A percentile compares a stretch with the other conserved stretches of the same genome.
Evolutionary conservation across 30 jellyfish, hydroid and myxozoan genomes (phyloP).

Genomic region (Aurelia sp.): DNA sequence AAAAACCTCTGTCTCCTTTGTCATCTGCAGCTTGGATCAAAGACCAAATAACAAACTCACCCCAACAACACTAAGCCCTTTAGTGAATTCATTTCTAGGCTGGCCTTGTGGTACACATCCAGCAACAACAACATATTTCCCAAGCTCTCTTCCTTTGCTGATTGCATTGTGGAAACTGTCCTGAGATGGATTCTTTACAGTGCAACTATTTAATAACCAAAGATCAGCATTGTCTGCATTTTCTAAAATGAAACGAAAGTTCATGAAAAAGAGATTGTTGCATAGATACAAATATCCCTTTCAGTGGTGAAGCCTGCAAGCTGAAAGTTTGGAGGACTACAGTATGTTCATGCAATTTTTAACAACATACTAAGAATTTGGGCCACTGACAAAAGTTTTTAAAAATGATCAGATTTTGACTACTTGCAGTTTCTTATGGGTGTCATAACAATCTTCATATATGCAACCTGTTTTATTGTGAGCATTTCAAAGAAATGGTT

Average conservation of each 20-base stretch:
- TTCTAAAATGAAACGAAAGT: conserved; percentile 39
- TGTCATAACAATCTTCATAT: too few species aligned
- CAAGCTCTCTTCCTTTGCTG: conserved; percentile 76
- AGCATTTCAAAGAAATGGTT: too few species aligned
- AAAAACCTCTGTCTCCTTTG: not conserved
- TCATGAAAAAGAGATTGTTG: too few species aligned
- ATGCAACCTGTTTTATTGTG: too few species aligned
- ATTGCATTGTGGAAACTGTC: conserved; percentile 90
- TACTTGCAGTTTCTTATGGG: too few species aligned
- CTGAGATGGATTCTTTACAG: conserved; percentile 94
- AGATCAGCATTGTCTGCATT: conserved; percentile 83
- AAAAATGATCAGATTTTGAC: too few species aligned
- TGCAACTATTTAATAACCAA: conserved; percentile 95
- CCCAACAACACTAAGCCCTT: conserved; percentile 95
- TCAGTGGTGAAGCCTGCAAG: too few species aligned
- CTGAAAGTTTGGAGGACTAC: too few species aligned
- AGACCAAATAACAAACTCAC: conserved; percentile 23
- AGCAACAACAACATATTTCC: conserved; percentile 90
- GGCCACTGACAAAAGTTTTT: too few species aligned
- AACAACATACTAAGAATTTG: too few species aligned
- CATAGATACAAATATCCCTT: too few species aligned
- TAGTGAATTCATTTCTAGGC: conserved; percentile 82
- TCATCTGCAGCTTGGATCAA: not conserved
- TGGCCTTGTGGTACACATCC: conserved; percentile 99
- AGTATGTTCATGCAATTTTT: too few species aligned